Base-by-base conservation (phyloP, 2,797 vertebrate species). In the Australoheros facetus region DNA sequence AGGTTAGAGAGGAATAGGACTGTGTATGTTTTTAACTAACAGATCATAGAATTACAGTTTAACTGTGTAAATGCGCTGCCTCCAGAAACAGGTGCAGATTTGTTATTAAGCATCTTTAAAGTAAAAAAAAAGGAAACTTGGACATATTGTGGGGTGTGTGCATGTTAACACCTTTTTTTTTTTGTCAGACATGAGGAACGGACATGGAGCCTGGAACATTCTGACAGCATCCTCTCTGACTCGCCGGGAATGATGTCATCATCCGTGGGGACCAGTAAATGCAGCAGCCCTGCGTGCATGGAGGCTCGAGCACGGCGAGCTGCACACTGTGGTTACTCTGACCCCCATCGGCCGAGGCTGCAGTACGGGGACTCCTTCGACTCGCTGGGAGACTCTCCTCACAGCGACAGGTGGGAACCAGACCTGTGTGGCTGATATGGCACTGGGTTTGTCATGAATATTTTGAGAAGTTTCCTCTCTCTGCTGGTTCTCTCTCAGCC, bases 201-300 rank as follows among this genome's bases (percentile, higher is more conserved):
- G 92, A 98, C 97, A 53, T 99, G 97, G 98, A 98, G 98, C 96
- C 93, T 98, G 94, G 97, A 99, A 88, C 95, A 94, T 88, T 98
- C 97, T 1, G 97, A 98, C 92, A 98, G 98, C 70, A 92, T 97
- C 92, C 97, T 98, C 87, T 99, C 98, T 0, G 98, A 99, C 91
- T 98, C 97, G 71, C 97, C 97, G 89, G 97, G 97, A 87, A 96
- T 98, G 92, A 96, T 97, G 90, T 96, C 98, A 90, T 99, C 98
- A 0, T 99, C 98, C 0, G 97, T 99, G 92, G 98, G 97, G 93
- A 99, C 97, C 95, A 99, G 98, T 93, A 99, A 99, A 94, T 99
- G 98, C 96, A 99, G 97, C 96, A 99, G 98, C 91, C 98, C 98
- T 3, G 97, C 97, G 0, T 99, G 98, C 7, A 96, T 97, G 94